Evolutionary conservation across 1,140 invertebrate genomes (phyloP).

Genomic region (Portunus trituberculatus): DNA sequence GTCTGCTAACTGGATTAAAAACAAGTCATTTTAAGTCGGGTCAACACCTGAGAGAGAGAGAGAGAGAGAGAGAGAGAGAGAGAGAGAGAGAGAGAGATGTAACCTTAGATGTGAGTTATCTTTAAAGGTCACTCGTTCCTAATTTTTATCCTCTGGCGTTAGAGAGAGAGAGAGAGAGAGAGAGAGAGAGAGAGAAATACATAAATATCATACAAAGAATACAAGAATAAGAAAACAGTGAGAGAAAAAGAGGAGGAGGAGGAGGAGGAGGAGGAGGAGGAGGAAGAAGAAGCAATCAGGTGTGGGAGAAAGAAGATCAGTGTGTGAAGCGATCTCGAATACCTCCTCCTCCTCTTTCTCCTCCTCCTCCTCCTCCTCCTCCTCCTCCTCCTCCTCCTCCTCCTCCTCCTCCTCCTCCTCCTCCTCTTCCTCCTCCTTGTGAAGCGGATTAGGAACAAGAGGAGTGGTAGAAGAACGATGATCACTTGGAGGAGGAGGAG

Average conservation of each 20-base stretch:
- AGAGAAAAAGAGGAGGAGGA: background rate
- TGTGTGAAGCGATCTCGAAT: no score
- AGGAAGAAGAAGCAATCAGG: background rate
- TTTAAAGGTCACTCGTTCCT: no score
- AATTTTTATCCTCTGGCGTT: background rate
- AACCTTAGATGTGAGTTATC: background rate
- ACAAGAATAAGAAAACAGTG: background rate
- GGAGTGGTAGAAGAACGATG: no score
- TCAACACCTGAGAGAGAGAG: background rate
- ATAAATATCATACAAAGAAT: background rate
- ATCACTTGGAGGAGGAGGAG: no score
- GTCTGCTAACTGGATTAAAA: background rate
- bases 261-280: background rate
- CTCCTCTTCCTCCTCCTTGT: no score
- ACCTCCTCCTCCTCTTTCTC: no score
- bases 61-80: no score
- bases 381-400: no score
- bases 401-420: background rate
- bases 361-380: no score
- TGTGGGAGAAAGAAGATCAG: no score
- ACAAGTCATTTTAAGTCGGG: background rate
- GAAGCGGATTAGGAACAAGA: no score
- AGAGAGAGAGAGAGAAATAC: background rate
- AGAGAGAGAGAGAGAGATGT: background rate
- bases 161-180: background rate